Conservation (phyloP, 2,113 vertebrate genomes). For the Eretmochelys imbricata region DNA sequence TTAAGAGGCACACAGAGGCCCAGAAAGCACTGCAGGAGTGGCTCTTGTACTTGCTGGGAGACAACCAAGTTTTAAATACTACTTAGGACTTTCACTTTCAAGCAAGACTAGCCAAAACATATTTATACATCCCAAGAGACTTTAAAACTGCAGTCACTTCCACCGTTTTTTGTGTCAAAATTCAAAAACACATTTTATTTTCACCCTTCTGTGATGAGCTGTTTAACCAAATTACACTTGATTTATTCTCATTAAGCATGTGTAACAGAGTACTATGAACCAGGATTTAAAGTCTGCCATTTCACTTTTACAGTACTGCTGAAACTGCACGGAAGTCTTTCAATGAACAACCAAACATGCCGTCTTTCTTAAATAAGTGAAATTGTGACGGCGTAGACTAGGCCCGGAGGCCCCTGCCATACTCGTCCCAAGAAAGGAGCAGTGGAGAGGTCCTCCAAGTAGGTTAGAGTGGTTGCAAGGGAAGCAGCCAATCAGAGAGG, state of each 20-base stretch:
- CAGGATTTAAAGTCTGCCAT: neutral
- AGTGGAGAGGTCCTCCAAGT: no score
- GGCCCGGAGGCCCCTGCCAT: no score
- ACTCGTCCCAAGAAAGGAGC: no score
- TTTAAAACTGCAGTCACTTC: neutral
- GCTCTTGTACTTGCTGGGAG: neutral
- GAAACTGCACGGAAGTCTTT: slow-evolving; percentile 2
- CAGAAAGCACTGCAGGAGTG: neutral
- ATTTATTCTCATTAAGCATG: slow-evolving; percentile 12
- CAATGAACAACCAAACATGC: slow-evolving; percentile 33
- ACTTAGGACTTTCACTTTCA: neutral
- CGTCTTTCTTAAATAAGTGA: neutral
- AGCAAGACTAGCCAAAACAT: slow-evolving; percentile 6
- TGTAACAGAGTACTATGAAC: neutral
- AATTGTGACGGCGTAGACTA: no score
- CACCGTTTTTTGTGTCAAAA: neutral
- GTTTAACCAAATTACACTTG: neutral
- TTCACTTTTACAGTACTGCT: slow-evolving; percentile 9
- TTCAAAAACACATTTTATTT: neutral
- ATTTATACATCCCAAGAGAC: slow-evolving; percentile 16
- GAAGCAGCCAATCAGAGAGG: no score
- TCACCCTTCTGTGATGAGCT: slow-evolving; percentile 5
- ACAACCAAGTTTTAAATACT: neutral
- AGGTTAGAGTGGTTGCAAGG: no score
- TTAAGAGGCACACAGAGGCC: neutral